Evolutionary conservation across 2,113 vertebrate species (phyloP).

Genomic region (Colius striatus): DNA sequence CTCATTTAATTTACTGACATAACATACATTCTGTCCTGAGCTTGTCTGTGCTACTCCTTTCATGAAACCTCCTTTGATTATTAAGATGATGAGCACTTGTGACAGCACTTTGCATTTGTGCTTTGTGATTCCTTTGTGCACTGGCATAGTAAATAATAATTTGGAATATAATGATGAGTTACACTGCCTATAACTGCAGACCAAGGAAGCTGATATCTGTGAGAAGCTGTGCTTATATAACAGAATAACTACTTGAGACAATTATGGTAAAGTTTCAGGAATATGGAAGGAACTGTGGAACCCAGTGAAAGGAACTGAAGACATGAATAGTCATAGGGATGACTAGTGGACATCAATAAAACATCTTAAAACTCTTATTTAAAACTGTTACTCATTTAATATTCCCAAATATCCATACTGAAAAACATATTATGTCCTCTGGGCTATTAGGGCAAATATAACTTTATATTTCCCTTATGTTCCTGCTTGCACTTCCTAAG

Average conservation of each 20-base stretch:
- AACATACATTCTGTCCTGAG: neutral
- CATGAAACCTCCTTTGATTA: neutral
- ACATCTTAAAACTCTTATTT: neutral
- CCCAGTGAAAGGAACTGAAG: neutral
- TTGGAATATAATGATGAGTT: neutral
- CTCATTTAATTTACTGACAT: neutral
- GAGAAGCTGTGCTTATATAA: neutral
- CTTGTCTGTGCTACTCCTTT: neutral
- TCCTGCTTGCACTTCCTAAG: neutral
- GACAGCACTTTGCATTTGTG: neutral
- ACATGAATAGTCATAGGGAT: neutral
- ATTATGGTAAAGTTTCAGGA: neutral
- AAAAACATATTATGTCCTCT: neutral
- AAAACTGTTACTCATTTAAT: neutral
- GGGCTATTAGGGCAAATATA: neutral
- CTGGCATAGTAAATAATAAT: neutral
- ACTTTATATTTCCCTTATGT: neutral
- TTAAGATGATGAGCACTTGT: neutral
- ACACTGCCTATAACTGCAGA: neutral
- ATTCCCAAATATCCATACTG: neutral
- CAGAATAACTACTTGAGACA: neutral
- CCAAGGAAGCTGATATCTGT: neutral
- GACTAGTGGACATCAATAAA: neutral
- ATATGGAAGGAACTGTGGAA: neutral
- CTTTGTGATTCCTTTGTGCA: neutral